phyloP scores from a whole-genome alignment of 2,113 vertebrate genomes.

The Balaenoptera acutorostrata region DNA sequence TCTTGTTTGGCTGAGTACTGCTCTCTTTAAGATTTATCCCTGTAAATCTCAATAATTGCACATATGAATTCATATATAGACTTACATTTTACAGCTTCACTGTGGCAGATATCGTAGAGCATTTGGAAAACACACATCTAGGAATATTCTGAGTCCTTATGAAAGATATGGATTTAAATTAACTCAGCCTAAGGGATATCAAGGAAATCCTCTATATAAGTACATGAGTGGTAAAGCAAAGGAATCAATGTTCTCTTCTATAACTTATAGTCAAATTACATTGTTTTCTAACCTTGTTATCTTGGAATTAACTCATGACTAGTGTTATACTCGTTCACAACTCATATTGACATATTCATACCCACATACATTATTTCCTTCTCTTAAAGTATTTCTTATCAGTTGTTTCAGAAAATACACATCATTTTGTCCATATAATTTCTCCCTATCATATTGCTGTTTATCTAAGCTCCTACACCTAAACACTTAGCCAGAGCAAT shows the following conservation, averaged over 20 bases:
- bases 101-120: background rate
- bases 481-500: constrained; percentile 4
- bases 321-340: background rate
- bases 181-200: background rate
- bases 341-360: background rate
- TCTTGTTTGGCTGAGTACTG: background rate
- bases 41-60: background rate
- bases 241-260: background rate
- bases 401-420: background rate
- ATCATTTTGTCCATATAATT: background rate
- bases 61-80: background rate
- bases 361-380: background rate
- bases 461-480: background rate
- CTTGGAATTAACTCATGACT: background rate
- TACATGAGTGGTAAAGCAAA: background rate
- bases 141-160: background rate
- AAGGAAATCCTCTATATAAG: background rate
- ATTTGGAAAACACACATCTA: background rate
- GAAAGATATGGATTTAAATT: background rate
- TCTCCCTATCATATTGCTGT: background rate
- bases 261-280: background rate
- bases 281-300: background rate
- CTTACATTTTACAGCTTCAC: background rate
- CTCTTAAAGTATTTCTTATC: constrained; percentile 33
- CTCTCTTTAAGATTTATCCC: background rate